phyloP scores from a whole-genome alignment of 1,140 invertebrate species.

The Lethrus apterus region DNA sequence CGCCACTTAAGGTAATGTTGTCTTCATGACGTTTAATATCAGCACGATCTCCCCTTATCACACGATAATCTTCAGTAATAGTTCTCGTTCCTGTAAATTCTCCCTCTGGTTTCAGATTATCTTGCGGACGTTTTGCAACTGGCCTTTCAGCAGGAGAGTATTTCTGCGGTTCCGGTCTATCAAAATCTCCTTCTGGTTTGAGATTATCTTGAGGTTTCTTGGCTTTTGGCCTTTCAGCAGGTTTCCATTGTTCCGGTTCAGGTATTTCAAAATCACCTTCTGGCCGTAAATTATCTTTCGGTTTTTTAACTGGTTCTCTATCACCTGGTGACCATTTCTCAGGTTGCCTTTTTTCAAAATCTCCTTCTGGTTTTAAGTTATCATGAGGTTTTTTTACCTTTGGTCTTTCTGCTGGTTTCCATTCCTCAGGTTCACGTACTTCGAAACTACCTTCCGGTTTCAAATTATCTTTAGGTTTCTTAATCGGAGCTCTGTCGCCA shows the following conservation, averaged over 20 bases:
- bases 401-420: conserved; percentile 40
- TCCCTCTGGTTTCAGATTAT: conserved; percentile 50
- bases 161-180: conserved; percentile 31
- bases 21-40: conserved; percentile 54
- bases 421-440: conserved; percentile 36
- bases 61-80: conserved; percentile 50
- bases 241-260: conserved; percentile 40
- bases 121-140: conserved; percentile 42
- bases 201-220: conserved; percentile 49
- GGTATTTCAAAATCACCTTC: conserved; percentile 49
- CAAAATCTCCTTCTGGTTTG: conserved; percentile 52
- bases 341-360: conserved; percentile 46
- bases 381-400: conserved; percentile 42
- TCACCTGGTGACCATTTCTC: conserved; percentile 49
- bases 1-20: conserved; percentile 51
- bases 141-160: conserved; percentile 37
- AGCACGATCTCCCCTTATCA: conserved; percentile 50
- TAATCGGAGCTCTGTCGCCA: conserved; percentile 43
- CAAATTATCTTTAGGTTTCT: conserved; percentile 52
- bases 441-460: conserved; percentile 45
- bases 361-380: conserved; percentile 50
- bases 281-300: conserved; percentile 50
- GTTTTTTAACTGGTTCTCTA: conserved; percentile 46
- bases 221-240: conserved; percentile 36
- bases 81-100: conserved; percentile 44